A percentile compares a stretch with the other conserved stretches of the same genome.
phyloP scores from a whole-genome alignment of 2,888 invertebrate species.

The Xylophagus ater region DNA sequence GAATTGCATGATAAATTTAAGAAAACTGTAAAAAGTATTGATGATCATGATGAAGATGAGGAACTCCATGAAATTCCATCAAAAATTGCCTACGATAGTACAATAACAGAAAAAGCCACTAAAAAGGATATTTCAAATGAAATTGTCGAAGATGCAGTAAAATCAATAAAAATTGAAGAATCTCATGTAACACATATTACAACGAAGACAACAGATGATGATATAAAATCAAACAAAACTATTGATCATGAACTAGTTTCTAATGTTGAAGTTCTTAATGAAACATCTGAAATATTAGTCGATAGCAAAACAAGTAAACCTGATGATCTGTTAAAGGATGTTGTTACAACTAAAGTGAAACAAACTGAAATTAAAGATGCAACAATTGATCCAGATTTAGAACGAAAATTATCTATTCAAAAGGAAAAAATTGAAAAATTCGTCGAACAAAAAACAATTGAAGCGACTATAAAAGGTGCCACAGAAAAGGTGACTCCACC shows the following conservation, averaged over 20 bases:
- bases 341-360: background rate
- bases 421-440: conserved; percentile 19
- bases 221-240: no score
- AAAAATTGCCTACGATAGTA: conserved; percentile 25
- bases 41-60: conserved; percentile 21
- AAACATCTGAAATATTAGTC: conserved; percentile 2
- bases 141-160: background rate
- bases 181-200: background rate
- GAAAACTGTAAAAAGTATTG: conserved; percentile 29
- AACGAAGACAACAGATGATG: background rate
- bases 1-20: conserved; percentile 37
- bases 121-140: conserved; percentile 4
- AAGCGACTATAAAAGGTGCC: conserved; percentile 4
- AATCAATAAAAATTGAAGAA: conserved; percentile 1
- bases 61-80: conserved; percentile 20
- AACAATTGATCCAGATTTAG: conserved; percentile 16
- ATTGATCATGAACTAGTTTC: no score
- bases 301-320: background rate
- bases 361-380: background rate
- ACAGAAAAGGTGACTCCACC: conserved; percentile 8
- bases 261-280: no score
- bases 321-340: conserved; percentile 3
- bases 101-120: conserved; percentile 14
- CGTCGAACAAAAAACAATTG: conserved; percentile 7
- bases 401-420: conserved; percentile 15